Conservation (phyloP, 2,113 vertebrate species). For the Alethe castanea region DNA sequence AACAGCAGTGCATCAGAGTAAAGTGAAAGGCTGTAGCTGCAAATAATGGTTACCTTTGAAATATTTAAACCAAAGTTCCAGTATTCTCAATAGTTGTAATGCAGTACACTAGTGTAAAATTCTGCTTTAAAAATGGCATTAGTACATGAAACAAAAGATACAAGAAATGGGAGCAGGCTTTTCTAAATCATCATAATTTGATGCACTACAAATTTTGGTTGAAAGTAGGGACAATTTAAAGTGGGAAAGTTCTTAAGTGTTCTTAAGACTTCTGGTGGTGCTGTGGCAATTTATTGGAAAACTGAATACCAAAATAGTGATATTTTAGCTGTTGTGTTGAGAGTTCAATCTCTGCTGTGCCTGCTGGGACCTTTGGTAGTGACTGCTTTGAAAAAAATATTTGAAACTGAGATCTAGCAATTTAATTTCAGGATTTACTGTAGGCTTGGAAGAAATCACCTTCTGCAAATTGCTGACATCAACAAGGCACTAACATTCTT, state of each 20-base stretch:
- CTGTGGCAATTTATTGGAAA: neutral
- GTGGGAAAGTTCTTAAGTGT: neutral
- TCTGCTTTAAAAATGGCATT: neutral
- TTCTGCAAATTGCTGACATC: neutral
- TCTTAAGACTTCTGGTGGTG: neutral
- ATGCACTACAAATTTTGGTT: fast-evolving
- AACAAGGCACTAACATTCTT: neutral
- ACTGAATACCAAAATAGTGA: neutral
- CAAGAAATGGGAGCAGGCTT: neutral
- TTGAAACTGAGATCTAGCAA: neutral
- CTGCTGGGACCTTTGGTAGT: neutral
- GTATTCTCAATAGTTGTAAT: neutral
- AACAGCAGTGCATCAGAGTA: neutral
- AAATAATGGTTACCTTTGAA: neutral
- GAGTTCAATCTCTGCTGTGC: neutral
- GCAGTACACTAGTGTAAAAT: neutral
- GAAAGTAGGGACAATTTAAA: neutral
- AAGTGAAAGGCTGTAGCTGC: neutral
- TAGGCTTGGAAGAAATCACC: neutral
- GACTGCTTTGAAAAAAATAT: neutral
- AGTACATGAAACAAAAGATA: neutral
- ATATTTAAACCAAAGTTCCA: neutral
- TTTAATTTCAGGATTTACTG: neutral
- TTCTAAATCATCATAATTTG: neutral
- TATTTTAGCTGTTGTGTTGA: neutral